Percentiles rank a stretch among this genome's conserved stretches.
Conservation (phyloP, 2,113 vertebrate genomes). For the Crotalus viridis region DNA sequence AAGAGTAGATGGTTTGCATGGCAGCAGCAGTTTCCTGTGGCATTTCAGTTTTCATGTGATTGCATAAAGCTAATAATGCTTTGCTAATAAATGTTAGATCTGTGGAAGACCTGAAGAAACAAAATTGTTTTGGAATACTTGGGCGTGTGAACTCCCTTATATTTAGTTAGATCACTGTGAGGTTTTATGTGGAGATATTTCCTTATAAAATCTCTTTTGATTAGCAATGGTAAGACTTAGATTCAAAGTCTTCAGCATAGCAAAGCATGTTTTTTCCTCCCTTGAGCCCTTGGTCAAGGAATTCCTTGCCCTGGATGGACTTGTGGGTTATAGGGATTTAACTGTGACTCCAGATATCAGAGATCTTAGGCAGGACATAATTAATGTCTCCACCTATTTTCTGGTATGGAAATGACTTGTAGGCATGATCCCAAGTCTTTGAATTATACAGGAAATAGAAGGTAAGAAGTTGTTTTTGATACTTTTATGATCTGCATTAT, state of each 20-base stretch:
- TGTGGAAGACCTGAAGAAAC: not conserved
- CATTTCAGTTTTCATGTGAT: not conserved
- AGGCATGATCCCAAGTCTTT: not conserved
- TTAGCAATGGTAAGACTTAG: not conserved
- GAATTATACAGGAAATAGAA: not conserved
- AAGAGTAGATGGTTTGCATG: not conserved
- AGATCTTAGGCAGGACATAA: not conserved
- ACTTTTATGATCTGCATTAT: not conserved
- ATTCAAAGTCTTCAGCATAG: not conserved
- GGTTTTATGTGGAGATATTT: not conserved
- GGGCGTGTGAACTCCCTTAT: not conserved
- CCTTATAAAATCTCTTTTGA: not conserved
- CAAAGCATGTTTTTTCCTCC: not conserved
- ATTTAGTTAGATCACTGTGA: not conserved
- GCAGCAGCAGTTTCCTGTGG: not conserved
- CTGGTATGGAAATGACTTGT: not conserved
- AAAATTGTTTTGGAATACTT: not conserved
- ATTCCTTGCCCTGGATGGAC: too few relatives aligned
- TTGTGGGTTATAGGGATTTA: not conserved
- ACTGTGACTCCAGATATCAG: not conserved
- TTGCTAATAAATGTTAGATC: not conserved
- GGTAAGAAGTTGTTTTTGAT: not conserved
- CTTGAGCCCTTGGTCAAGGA: not conserved
- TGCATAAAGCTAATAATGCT: not conserved
- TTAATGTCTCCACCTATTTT: constrained; percentile 1